Evolutionary conservation across 1,140 invertebrate species (phyloP), one percentile per base, ranked within the genome.

Genomic region (Brachionus sp.): DNA sequence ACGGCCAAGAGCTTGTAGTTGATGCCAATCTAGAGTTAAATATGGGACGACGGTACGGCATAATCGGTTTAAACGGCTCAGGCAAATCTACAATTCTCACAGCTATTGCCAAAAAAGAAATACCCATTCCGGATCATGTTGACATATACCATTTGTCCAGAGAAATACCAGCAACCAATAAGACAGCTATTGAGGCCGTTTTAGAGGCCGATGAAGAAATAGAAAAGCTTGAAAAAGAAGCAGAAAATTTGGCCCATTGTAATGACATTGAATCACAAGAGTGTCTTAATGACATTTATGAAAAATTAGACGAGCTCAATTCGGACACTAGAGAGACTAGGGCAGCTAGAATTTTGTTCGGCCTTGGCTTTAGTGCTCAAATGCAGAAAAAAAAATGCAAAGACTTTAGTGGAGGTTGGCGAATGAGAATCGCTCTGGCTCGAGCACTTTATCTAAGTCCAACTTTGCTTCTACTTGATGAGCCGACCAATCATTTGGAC

Each of bases 341-440:
- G 85, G 98, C 97, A 16, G 95, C 95, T 1, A 92, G 94, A 86
- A 96, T 99, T 85, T 91, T 99, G 0, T 92, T 96, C 87, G 98
- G 98, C 93, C 91, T 99, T 10, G 98, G 98, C 42, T 99, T 99
- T 87, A 93, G 93, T 39, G 92, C 93, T 86, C 92, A 93, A 78
- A 99, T 99, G 98, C 96, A 99, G 89, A 89, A 92, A 44, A 93
- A 93, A 86, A 91, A 93, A 91, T 91, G 95, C 83, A 97, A 95
- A 91, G 95, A 98, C 87, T 98, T 98, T 87, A 97, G 95, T 77
- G 96, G 92, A 91, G 97, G 98, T 87, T 99, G 98, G 98, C 91
- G 98, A 82, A 99, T 99, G 98, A 91, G 98, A 86, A 98, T 99
- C 86, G 95, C 97, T n/a, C 90, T 99, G 33, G 98, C 98, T n/a